Evolutionary conservation across 2,888 invertebrate genomes (phyloP), one percentile per base, ranked within the genome.

Genomic region (Prosapia bicincta): DNA sequence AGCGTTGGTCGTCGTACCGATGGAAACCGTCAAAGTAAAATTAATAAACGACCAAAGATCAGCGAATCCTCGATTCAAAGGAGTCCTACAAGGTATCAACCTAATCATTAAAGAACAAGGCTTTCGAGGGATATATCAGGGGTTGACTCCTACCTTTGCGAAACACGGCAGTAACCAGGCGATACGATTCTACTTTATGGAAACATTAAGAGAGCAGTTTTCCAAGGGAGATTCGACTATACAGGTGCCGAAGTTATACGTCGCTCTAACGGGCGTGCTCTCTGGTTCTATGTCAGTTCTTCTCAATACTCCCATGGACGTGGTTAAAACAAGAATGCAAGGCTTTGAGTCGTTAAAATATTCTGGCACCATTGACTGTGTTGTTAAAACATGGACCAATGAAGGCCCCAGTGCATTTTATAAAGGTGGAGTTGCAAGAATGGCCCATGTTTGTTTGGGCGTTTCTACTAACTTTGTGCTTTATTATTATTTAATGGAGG

Each of bases 401-500:
- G 99, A 99, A 86, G 99, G 99, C 15, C 92, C 95, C 0, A 84
- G 87, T 66, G 99, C 98, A 85, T 99, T 99, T 88, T 99, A 99
- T 89, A 99, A 99, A 86, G 99, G 99, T 79, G 99, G 99, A 0
- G 93, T 99, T 67, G 99, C 99, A 0, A 89, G 99, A 75, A 88
- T 99, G 82, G 92, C 97, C 82, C 90, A 99, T 78, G 99, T 99
- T 0, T 99, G 98, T 79, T 87, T 99, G 79, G 99, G 99, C 85
- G 99, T 99, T n/a, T 98, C 94, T 65, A 99, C 99, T 79, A 99
- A 99, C 0, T 99, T 99, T 86, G 98, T 99, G 92, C 97, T 99
- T 82, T 99, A 99, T 84, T 99, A 99, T 85, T 95, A 95, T 76
- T 97, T 99, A 84, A 99, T 99, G 96, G 38, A 38, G 10, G 38